A percentile compares a stretch with the other conserved stretches of the same genome.
Conservation (phyloP, 2,888 invertebrate species). For the Trypoxylon attenuatum region DNA sequence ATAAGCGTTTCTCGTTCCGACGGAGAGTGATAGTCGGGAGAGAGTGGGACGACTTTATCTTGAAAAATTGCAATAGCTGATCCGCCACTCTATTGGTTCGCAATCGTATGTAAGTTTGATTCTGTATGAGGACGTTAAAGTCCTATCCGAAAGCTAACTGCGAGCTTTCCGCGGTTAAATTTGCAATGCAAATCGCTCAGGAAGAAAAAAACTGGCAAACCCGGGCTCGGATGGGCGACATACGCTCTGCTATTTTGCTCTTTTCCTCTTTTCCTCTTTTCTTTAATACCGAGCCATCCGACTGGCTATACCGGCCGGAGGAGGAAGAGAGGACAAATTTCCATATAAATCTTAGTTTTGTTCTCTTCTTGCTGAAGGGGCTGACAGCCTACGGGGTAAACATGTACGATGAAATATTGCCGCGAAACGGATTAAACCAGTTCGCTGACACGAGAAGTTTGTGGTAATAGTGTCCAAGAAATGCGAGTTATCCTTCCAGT, state of each 20-base stretch:
- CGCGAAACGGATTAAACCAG: slow-evolving; percentile 32
- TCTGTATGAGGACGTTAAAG: slow-evolving; percentile 57
- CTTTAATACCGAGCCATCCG: slow-evolving; percentile 44
- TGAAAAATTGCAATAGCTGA: slow-evolving; percentile 1
- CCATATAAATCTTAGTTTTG: slow-evolving; percentile 58
- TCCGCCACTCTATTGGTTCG: neutral
- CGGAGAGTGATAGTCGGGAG: no score
- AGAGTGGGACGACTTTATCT: no score
- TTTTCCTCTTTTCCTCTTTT: slow-evolving; percentile 33
- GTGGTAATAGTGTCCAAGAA: slow-evolving; percentile 14
- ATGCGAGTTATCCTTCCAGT: no score
- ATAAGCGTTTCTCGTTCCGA: no score
- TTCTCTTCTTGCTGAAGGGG: slow-evolving; percentile 21
- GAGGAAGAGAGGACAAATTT: slow-evolving; percentile 45
- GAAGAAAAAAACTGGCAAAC: slow-evolving; percentile 53
- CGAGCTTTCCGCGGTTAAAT: slow-evolving; percentile 61
- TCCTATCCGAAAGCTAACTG: slow-evolving; percentile 56
- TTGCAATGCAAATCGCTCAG: slow-evolving; percentile 65
- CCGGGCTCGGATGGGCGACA: slow-evolving; percentile 57
- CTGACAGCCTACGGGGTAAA: slow-evolving; percentile 25
- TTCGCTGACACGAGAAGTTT: slow-evolving; percentile 13
- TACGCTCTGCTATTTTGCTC: slow-evolving; percentile 20
- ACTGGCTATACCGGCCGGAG: slow-evolving; percentile 53
- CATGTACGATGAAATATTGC: slow-evolving; percentile 28
- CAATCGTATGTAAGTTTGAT: neutral